phyloP scores from a whole-genome alignment of 2,113 vertebrate genomes.

The Gavia stellata region DNA sequence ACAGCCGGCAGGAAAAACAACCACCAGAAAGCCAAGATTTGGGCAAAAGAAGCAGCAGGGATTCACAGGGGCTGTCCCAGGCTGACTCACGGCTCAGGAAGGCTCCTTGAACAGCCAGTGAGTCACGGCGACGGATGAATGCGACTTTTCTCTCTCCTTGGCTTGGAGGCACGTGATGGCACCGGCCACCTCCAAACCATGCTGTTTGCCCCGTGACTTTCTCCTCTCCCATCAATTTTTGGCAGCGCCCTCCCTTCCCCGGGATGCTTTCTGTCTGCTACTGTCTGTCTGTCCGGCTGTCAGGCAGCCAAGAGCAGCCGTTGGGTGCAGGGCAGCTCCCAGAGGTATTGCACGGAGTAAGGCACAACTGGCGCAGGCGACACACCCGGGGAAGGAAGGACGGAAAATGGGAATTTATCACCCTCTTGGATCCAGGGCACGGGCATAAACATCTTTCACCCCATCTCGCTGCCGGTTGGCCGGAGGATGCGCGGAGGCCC shows the following conservation, averaged over 20 bases:
- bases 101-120: not conserved
- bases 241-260: not conserved
- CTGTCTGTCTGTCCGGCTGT: not conserved
- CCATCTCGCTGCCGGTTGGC: not conserved
- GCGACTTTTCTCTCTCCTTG: not conserved
- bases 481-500: not conserved
- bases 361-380: not conserved
- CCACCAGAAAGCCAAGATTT: not conserved
- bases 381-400: not conserved
- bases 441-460: not conserved
- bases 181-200: rapidly evolving
- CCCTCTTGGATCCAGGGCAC: not conserved
- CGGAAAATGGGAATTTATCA: constrained; percentile 14
- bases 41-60: not conserved
- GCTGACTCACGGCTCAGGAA: not conserved
- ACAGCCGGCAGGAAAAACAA: not conserved
- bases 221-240: not conserved
- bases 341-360: not conserved
- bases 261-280: not conserved
- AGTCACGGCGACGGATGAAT: not conserved
- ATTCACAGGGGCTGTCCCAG: not conserved
- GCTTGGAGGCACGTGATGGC: not conserved
- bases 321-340: not conserved
- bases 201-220: not conserved
- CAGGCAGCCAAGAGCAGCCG: not conserved